These are phyloP conservation scores for Coenobita brevimanus DNA, from an alignment of 1,140 invertebrate genomes.

Conservation along the genomic window DNA sequence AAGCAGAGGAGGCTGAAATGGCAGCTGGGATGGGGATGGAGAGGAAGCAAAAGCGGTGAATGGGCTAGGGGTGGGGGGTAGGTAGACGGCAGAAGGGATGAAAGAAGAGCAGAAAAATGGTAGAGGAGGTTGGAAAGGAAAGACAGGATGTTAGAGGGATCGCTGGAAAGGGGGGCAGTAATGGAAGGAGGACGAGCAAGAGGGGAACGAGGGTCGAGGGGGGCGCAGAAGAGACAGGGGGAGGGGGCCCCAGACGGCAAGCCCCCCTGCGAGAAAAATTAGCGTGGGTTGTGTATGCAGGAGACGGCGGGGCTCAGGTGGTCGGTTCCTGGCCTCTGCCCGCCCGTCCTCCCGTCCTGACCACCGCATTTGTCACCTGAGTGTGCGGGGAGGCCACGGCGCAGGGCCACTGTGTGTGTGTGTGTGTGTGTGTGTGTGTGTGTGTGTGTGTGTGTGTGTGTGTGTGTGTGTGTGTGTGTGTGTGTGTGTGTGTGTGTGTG, in stretches of 20 bases:
- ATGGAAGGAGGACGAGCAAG: not conserved
- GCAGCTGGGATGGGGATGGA: no score
- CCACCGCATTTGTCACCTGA: conserved; percentile 56
- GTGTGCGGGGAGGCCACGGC: not conserved
- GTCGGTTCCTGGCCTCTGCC: conserved; percentile 39
- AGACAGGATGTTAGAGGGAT: no score
- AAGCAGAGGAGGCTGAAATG: no score
- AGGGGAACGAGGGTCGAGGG: conserved; percentile 1
- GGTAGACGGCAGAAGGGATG: not conserved
- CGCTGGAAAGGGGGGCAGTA: not conserved
- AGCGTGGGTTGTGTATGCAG: conserved; percentile 65
- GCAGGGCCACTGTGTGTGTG: no score
- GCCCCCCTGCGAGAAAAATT: conserved; percentile 54
- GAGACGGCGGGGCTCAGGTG: conserved; percentile 45
- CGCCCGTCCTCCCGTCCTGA: conserved; percentile 40
- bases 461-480: not conserved
- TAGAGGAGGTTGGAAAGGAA: not conserved
- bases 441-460: not conserved
- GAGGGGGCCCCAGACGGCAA: conserved; percentile 23
- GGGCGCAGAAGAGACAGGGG: not conserved
- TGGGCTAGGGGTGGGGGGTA: no score
- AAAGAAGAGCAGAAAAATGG: not conserved
- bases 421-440: not conserved
- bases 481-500: not conserved
- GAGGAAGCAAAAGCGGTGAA: no score